Evolutionary conservation across 2,113 vertebrate genomes (phyloP).

Genomic region (Heloderma charlesbogerti): DNA sequence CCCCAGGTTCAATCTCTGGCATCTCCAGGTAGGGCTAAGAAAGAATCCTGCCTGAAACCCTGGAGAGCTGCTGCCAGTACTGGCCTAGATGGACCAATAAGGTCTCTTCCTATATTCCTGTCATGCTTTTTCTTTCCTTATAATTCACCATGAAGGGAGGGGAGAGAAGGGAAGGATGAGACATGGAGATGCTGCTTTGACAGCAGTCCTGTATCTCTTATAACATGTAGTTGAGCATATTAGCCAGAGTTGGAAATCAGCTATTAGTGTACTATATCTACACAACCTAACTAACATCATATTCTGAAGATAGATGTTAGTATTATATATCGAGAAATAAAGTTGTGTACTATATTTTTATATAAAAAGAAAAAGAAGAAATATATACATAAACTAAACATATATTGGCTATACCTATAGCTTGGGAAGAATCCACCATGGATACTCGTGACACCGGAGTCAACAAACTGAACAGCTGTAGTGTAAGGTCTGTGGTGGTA

Average conservation of each 20-base stretch:
- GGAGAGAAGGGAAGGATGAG: not conserved
- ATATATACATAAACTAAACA: not conserved
- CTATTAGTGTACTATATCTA: not conserved
- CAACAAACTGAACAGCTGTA: conserved; percentile 96
- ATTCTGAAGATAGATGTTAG: not conserved
- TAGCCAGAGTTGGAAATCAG: not conserved
- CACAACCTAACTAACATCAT: not conserved
- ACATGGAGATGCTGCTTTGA: not conserved
- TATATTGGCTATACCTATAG: conserved; percentile 83
- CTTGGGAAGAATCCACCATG: conserved; percentile 97
- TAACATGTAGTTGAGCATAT: not conserved
- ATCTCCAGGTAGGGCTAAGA: too few relatives aligned
- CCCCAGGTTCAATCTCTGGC: too few relatives aligned
- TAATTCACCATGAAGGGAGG: not conserved
- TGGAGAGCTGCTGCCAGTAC: too few relatives aligned
- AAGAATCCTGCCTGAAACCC: too few relatives aligned
- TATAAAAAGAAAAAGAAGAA: not conserved
- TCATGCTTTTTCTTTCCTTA: not conserved
- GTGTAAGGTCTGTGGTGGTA: conserved; percentile 92
- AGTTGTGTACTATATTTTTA: not conserved
- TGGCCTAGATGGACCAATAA: too few relatives aligned
- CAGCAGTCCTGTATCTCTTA: not conserved
- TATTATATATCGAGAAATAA: not conserved
- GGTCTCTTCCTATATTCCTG: not conserved
- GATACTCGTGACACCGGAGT: conserved; percentile 93